Percentiles rank a stretch among this genome's conserved stretches.
phyloP scores from a whole-genome alignment of 53 echinoderm and acorn worm genomes.

The Hippasteria phrygiana region DNA sequence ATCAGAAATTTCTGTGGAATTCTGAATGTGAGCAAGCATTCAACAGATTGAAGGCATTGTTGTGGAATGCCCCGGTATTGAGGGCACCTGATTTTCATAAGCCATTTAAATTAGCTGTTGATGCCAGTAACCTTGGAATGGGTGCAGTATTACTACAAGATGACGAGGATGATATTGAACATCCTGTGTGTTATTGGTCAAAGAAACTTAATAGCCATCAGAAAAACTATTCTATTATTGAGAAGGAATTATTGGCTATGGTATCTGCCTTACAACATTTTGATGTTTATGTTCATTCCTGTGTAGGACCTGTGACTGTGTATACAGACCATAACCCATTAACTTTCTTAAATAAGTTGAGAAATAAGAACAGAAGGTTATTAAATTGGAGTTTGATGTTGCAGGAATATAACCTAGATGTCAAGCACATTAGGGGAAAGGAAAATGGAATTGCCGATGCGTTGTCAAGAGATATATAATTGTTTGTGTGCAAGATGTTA shows the following conservation, averaged over 20 bases:
- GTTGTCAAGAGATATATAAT: no score
- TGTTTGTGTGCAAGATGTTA: no score
- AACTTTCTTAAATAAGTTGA: not conserved
- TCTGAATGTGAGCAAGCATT: slow-evolving; percentile 62
- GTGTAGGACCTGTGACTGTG: not conserved
- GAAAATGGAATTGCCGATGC: no score
- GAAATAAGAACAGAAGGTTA: slow-evolving; percentile 4
- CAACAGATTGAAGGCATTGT: slow-evolving; percentile 60
- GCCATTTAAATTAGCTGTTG: slow-evolving; percentile 63
- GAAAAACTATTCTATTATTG: slow-evolving; percentile 70
- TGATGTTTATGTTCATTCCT: slow-evolving; percentile 54
- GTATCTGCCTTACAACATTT: slow-evolving; percentile 63
- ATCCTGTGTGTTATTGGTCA: slow-evolving; percentile 50
- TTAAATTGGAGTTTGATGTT: slow-evolving; percentile 7
- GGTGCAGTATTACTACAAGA: slow-evolving; percentile 62
- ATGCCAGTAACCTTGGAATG: slow-evolving; percentile 67
- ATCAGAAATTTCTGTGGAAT: slow-evolving; percentile 58
- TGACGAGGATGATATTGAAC: slow-evolving; percentile 34
- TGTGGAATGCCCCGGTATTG: slow-evolving; percentile 45
- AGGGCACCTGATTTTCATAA: slow-evolving; percentile 48
- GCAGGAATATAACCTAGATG: not conserved
- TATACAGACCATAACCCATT: slow-evolving; percentile 50
- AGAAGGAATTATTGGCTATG: slow-evolving; percentile 71
- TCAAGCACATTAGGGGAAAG: slow-evolving; percentile 15
- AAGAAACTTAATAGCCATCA: slow-evolving; percentile 68